Evolutionary conservation across 1,140 invertebrate genomes (phyloP).

Genomic region (Cardiocondyla obscurior): DNA sequence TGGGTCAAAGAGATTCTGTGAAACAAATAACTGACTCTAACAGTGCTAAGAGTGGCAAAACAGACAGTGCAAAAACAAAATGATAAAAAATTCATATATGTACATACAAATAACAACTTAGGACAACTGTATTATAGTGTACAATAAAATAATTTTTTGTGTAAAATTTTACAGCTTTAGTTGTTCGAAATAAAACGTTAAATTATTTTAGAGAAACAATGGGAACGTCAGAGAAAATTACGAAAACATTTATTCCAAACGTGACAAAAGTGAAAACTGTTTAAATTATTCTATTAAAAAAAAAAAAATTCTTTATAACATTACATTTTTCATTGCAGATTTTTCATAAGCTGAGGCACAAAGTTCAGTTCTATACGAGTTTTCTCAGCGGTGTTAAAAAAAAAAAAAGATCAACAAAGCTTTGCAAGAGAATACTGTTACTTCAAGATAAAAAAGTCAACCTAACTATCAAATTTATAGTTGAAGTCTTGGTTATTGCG

Average conservation of each 20-base stretch:
- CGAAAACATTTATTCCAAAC: background rate
- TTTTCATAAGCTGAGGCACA: background rate
- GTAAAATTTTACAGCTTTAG: background rate
- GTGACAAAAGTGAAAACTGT: background rate
- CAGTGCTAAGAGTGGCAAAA: background rate
- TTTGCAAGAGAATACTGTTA: background rate
- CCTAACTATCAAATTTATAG: background rate
- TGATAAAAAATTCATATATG: background rate
- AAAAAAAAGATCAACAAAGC: background rate
- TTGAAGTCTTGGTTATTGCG: background rate
- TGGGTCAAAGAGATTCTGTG: background rate
- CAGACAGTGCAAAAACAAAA: background rate
- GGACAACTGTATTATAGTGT: conserved; percentile 5
- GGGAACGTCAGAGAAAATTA: background rate
- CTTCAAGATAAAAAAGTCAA: background rate
- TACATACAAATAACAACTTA: background rate
- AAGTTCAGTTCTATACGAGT: background rate
- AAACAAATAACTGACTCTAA: background rate
- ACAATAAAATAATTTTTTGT: conserved; percentile 9
- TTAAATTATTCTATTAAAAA: background rate
- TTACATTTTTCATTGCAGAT: background rate
- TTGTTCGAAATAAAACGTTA: background rate
- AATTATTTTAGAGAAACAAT: background rate
- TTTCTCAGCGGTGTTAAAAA: too few species aligned
- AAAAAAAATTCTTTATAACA: background rate